Conservation (phyloP, 92 coral and sea anemone species). For the Metridium senile region DNA sequence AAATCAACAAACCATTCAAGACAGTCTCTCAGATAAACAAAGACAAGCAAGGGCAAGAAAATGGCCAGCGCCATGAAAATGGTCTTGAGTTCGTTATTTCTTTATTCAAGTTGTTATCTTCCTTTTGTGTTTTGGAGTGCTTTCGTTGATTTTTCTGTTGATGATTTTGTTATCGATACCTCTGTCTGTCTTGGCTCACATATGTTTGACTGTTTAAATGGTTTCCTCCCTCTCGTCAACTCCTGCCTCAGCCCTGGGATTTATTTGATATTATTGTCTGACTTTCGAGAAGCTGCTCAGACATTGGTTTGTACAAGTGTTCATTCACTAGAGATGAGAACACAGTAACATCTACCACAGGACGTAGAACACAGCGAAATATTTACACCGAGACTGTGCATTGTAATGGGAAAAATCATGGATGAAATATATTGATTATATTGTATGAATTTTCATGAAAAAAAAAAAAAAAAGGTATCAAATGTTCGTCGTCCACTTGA, state of each 20-base stretch:
- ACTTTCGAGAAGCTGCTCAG: neutral
- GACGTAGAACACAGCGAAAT: too few relatives aligned
- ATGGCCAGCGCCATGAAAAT: neutral
- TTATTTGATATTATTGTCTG: neutral
- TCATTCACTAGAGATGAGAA: neutral
- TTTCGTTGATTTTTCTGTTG: neutral
- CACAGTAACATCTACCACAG: neutral
- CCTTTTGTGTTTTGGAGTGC: neutral
- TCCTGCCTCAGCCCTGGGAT: neutral
- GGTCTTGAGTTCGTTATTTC: neutral
- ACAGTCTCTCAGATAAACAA: neutral
- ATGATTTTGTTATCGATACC: neutral
- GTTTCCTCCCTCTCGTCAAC: neutral
- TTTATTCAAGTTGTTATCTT: neutral
- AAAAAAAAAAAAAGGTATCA: too few relatives aligned
- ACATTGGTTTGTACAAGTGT: neutral
- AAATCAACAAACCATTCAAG: neutral
- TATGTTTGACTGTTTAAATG: neutral
- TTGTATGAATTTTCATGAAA: too few relatives aligned
- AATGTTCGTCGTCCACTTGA: too few relatives aligned
- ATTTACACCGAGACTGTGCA: too few relatives aligned
- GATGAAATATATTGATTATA: too few relatives aligned
- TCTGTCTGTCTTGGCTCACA: neutral
- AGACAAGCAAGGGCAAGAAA: neutral
- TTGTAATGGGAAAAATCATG: too few relatives aligned